phyloP scores from a whole-genome alignment of 2,113 vertebrate species.

The Sylvilagus bachmani region DNA sequence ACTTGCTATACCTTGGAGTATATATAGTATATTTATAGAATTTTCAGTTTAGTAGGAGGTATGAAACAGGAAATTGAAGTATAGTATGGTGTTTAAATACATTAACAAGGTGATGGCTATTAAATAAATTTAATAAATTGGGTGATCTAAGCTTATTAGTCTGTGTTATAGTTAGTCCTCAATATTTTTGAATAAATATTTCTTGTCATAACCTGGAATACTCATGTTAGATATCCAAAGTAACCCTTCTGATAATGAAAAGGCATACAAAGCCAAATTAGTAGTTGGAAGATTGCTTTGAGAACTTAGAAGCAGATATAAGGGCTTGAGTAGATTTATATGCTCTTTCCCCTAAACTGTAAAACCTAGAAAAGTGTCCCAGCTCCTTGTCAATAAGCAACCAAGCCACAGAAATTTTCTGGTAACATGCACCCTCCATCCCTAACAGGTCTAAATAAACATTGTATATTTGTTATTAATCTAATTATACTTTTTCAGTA shows the following conservation, averaged over 20 bases:
- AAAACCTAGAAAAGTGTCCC: background rate
- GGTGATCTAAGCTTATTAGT: background rate
- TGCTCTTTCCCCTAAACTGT: background rate
- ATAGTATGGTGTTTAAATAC: background rate
- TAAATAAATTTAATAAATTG: conserved; percentile 30
- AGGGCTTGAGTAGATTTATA: background rate
- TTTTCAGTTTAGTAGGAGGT: conserved; percentile 33
- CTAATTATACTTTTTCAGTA: background rate
- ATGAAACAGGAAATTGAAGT: conserved; percentile 3
- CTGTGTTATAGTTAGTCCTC: background rate
- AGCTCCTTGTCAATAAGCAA: background rate
- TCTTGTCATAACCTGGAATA: conserved; percentile 1
- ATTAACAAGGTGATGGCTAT: background rate
- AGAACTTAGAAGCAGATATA: conserved; percentile 18
- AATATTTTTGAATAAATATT: conserved; percentile 11
- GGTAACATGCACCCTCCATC: background rate
- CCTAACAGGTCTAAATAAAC: background rate
- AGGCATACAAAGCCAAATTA: background rate
- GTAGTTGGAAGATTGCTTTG: conserved; percentile 21
- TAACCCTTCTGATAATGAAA: background rate
- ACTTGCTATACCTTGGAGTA: background rate
- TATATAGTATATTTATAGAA: background rate
- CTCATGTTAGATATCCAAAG: background rate
- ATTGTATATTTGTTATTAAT: background rate
- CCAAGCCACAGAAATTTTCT: background rate